Percentiles rank a stretch among this genome's conserved stretches.
phyloP scores from a whole-genome alignment of 2,797 vertebrate species.

The Cephalopachus bancanus region DNA sequence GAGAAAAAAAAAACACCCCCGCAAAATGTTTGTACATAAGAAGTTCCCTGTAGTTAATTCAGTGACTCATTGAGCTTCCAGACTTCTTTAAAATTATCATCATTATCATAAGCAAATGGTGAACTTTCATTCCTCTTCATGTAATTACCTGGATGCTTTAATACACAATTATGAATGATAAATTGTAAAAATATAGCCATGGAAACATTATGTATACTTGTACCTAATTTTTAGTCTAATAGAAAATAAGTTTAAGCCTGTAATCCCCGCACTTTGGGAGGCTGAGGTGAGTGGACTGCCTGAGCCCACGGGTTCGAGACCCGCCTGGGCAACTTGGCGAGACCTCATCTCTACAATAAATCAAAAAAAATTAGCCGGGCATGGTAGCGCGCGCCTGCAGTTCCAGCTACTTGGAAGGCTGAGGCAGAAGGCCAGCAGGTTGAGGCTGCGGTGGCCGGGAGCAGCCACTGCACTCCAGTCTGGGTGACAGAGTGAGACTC shows the following conservation, averaged over 20 bases:
- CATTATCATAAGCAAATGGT: neutral
- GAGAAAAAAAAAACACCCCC: neutral
- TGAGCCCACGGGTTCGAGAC: neutral
- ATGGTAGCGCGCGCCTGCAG: neutral
- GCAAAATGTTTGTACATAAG: neutral
- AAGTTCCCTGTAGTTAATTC: slow-evolving; percentile 30
- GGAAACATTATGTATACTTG: neutral
- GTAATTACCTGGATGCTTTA: neutral
- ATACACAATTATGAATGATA: neutral
- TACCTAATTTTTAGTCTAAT: neutral
- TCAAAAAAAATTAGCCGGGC: neutral
- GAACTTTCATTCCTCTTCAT: neutral
- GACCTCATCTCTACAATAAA: neutral
- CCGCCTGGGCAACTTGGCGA: neutral
- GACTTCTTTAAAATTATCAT: slow-evolving; percentile 41
- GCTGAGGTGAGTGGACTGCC: neutral
- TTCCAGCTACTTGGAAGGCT: neutral
- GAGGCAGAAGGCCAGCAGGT: neutral
- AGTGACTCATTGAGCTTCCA: neutral
- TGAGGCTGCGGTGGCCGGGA: neutral
- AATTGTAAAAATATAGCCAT: neutral
- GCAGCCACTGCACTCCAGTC: neutral
- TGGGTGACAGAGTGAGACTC: neutral
- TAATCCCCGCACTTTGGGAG: neutral
- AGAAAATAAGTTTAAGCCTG: slow-evolving; percentile 18